Evolutionary conservation across 2,888 invertebrate genomes (phyloP).

Genomic region (Ptilodon capucinus): DNA sequence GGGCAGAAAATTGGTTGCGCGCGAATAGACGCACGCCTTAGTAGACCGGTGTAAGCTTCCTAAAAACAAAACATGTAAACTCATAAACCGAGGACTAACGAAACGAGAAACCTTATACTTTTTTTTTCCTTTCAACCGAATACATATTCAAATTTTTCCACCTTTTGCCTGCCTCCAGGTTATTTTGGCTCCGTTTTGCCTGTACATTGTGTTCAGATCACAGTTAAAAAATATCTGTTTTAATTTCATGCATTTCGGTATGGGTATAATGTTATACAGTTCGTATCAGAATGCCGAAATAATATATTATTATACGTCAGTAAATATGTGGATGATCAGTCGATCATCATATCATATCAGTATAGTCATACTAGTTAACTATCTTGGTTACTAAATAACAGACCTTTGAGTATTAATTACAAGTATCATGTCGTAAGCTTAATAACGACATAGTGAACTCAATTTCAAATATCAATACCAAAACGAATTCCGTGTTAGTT

Average conservation of each 20-base stretch:
- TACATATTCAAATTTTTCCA: constrained; percentile 49
- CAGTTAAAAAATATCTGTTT: constrained; percentile 34
- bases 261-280: no score
- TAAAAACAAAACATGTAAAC: not conserved
- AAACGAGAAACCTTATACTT: constrained; percentile 10
- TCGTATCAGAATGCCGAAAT: no score
- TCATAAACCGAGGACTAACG: not conserved
- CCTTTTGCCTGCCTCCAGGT: constrained; percentile 50
- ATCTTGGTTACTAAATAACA: no score
- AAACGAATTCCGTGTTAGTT: no score
- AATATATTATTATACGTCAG: not conserved
- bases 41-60: not conserved
- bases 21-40: no score
- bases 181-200: constrained; percentile 25
- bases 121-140: constrained; percentile 37
- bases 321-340: not conserved
- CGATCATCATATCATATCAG: no score
- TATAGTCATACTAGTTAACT: no score
- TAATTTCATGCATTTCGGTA: constrained; percentile 26
- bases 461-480: no score
- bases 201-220: constrained; percentile 39
- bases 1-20: no score
- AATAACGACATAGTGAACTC: no score
- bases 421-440: no score
- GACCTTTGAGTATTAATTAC: no score